A percentile compares a stretch with the other conserved stretches of the same genome.
Evolutionary conservation across 2,113 vertebrate genomes (phyloP).

Genomic region (Bolborhynchus lineola): DNA sequence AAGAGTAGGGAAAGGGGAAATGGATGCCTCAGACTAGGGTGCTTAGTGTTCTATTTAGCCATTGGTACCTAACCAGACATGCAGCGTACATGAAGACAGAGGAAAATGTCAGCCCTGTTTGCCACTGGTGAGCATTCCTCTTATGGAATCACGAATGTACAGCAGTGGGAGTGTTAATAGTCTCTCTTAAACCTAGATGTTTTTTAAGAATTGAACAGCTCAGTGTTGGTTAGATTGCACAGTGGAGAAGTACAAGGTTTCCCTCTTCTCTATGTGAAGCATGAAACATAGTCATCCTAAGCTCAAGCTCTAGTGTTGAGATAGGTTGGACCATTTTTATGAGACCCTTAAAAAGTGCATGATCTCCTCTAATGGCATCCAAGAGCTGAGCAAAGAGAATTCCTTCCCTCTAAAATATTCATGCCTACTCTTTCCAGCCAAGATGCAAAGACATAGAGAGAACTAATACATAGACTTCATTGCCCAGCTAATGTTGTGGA

Average conservation of each 20-base stretch:
- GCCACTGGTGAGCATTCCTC: not conserved
- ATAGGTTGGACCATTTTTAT: not conserved
- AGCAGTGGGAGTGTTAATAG: not conserved
- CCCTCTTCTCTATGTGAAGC: not conserved
- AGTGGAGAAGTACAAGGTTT: not conserved
- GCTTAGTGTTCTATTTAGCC: no score
- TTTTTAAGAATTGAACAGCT: not conserved
- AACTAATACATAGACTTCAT: not conserved
- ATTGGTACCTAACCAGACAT: not conserved
- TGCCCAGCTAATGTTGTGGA: not conserved
- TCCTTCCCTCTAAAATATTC: not conserved
- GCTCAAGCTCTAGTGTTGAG: not conserved
- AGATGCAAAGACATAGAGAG: not conserved
- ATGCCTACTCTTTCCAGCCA: not conserved
- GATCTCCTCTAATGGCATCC: not conserved
- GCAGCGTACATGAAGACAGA: not conserved
- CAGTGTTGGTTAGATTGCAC: not conserved
- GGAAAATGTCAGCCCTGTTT: not conserved
- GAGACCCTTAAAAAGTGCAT: not conserved
- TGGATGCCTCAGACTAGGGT: not conserved
- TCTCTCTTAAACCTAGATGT: not conserved
- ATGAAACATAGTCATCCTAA: not conserved
- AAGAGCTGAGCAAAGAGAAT: not conserved
- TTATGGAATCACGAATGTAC: not conserved
- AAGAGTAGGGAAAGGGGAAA: not conserved